Evolutionary conservation across 2,888 invertebrate species (phyloP).

Genomic region (Isoperla grammatica): DNA sequence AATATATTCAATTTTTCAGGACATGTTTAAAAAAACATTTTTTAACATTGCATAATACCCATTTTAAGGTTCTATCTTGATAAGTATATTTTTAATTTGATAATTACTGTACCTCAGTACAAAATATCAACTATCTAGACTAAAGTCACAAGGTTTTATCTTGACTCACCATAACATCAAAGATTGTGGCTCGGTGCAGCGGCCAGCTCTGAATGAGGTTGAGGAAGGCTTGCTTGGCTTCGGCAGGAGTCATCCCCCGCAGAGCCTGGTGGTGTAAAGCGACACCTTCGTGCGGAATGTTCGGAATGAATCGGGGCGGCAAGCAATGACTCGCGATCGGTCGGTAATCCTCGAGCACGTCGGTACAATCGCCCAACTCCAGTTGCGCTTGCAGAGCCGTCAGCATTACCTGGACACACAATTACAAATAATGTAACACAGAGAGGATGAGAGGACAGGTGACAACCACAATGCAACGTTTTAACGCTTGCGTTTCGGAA

Average conservation of each 20-base stretch:
- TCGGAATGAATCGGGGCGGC: slow-evolving; percentile 74
- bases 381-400: slow-evolving; percentile 91
- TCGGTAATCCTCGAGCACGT: slow-evolving; percentile 56
- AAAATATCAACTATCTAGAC: background rate
- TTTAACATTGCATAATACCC: too few relatives aligned
- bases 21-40: too few relatives aligned
- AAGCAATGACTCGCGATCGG: slow-evolving; percentile 73
- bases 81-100: too few relatives aligned
- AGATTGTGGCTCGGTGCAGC: slow-evolving; percentile 85
- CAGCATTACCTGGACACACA: slow-evolving; percentile 69
- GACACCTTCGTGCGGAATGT: slow-evolving; percentile 75
- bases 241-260: slow-evolving; percentile 76
- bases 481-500: too few relatives aligned
- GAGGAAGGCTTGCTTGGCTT: slow-evolving; percentile 88
- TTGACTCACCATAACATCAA: slow-evolving; percentile 78
- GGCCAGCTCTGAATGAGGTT: slow-evolving; percentile 93
- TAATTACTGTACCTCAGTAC: background rate
- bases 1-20: too few relatives aligned
- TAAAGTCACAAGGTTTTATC: background rate
- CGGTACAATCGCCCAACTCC: slow-evolving; percentile 78
- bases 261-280: slow-evolving; percentile 87
- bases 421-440: background rate
- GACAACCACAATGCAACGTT: too few relatives aligned
- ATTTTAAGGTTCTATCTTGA: too few relatives aligned
- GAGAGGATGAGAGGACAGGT: background rate